These are phyloP conservation scores for Syngnathoides biaculeatus DNA, from an alignment of 2,113 vertebrate genomes.

Conservation along the genomic window DNA sequence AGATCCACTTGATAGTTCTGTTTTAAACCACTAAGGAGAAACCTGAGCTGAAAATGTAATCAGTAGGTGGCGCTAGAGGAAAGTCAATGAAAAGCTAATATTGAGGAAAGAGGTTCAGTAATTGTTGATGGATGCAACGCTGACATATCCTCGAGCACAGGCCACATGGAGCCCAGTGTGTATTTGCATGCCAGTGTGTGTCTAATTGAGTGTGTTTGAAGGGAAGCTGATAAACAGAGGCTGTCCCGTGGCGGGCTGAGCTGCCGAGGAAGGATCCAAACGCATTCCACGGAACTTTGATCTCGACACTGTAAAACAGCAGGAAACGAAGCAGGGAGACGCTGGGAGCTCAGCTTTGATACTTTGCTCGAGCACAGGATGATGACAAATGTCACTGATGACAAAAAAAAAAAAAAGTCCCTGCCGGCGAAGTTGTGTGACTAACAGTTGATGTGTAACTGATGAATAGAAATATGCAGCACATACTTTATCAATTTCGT, in stretches of 20 bases:
- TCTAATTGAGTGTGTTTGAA: conserved; percentile 40
- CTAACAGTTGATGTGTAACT: neutral
- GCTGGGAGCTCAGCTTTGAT: conserved; percentile 49
- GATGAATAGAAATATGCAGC: neutral
- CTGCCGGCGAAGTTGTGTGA: conserved; percentile 23
- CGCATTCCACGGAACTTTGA: conserved; percentile 56
- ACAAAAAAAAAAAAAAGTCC: conserved; percentile 6
- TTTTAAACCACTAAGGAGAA: neutral
- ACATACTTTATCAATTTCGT: neutral
- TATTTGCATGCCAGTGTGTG: conserved; percentile 15
- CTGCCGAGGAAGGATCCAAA: conserved; percentile 36
- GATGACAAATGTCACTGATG: conserved; percentile 56
- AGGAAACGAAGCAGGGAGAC: conserved; percentile 33
- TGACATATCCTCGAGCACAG: neutral
- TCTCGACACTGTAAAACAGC: conserved; percentile 49
- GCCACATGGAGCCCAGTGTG: conserved; percentile 1
- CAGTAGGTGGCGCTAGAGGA: conserved; percentile 56
- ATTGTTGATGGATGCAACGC: neutral
- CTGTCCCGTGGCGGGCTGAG: conserved; percentile 23
- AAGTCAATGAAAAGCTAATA: conserved; percentile 5
- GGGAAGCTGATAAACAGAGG: conserved; percentile 46
- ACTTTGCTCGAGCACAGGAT: conserved; percentile 34
- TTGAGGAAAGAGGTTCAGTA: neutral
- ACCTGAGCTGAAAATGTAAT: neutral
- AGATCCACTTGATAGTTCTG: neutral